Evolutionary conservation across 1,140 invertebrate species (phyloP).

Genomic region (Drosophila melanica): DNA sequence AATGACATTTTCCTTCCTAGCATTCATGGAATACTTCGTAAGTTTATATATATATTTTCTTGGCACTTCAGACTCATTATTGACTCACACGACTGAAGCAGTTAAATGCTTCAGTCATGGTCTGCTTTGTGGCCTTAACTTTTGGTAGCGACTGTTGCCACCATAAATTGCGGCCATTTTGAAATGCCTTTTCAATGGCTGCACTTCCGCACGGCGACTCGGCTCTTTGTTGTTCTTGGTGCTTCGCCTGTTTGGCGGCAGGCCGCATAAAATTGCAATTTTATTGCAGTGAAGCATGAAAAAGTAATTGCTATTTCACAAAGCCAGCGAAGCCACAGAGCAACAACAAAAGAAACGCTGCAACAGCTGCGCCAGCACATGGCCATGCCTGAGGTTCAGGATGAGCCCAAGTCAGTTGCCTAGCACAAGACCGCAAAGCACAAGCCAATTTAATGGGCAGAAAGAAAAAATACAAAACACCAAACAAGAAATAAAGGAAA

Average conservation of each 20-base stretch:
- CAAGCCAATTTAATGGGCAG: constrained; percentile 70
- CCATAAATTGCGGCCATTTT: constrained; percentile 65
- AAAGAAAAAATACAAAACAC: background rate
- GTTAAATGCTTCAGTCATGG: constrained; percentile 37
- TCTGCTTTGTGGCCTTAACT: constrained; percentile 47
- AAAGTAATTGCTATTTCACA: constrained; percentile 82
- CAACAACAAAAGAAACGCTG: constrained; percentile 28
- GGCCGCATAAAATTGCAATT: constrained; percentile 82
- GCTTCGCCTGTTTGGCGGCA: constrained; percentile 68
- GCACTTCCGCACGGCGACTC: constrained; percentile 52
- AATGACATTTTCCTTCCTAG: no score
- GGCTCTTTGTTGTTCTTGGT: constrained; percentile 7
- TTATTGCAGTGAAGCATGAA: constrained; percentile 82
- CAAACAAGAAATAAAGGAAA: constrained; percentile 1
- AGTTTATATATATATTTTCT: background rate
- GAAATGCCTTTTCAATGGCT: constrained; percentile 80
- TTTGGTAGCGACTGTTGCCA: constrained; percentile 29
- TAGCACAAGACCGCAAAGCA: constrained; percentile 49
- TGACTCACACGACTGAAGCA: constrained; percentile 23
- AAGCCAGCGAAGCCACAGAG: constrained; percentile 47
- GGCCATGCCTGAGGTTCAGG: constrained; percentile 10
- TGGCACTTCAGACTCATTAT: constrained; percentile 30
- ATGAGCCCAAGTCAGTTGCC: constrained; percentile 24
- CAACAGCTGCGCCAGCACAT: constrained; percentile 64
- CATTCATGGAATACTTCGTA: background rate